Conservation (phyloP, 2,888 invertebrate species). For the Podabrus alpinus region DNA sequence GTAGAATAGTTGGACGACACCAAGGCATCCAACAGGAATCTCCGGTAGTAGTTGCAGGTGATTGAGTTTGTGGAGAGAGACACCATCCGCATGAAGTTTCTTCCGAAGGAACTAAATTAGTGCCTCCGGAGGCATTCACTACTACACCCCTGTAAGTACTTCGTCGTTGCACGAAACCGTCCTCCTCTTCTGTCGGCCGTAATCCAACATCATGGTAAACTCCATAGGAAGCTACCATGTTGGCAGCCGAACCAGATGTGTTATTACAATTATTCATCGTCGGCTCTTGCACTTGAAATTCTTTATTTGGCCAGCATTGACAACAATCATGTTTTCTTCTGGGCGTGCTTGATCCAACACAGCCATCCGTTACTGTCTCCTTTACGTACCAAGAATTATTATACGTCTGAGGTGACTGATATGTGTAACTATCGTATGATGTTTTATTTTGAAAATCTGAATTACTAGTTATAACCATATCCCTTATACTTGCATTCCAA, state of each 20-base stretch:
- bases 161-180: slow-evolving; percentile 46
- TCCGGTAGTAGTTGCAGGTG: slow-evolving; percentile 22
- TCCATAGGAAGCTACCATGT: slow-evolving; percentile 55
- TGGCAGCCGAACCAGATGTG: slow-evolving; percentile 33
- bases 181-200: slow-evolving; percentile 46
- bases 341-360: slow-evolving; percentile 11
- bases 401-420: slow-evolving; percentile 46
- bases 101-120: slow-evolving; percentile 31
- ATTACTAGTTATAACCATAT: slow-evolving; percentile 39
- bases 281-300: slow-evolving; percentile 20
- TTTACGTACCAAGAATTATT: slow-evolving; percentile 48
- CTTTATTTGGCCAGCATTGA: slow-evolving; percentile 33
- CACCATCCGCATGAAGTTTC: slow-evolving; percentile 45
- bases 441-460: slow-evolving; percentile 34
- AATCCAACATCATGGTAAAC: slow-evolving; percentile 51
- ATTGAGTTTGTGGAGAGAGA: slow-evolving; percentile 38
- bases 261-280: slow-evolving; percentile 25
- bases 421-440: slow-evolving; percentile 30
- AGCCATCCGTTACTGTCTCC: slow-evolving; percentile 37
- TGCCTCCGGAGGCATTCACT: slow-evolving; percentile 52
- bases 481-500: slow-evolving; percentile 32
- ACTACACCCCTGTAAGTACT: slow-evolving; percentile 50
- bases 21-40: slow-evolving; percentile 56
- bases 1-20: slow-evolving; percentile 62
- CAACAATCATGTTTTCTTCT: slow-evolving; percentile 31